Evolutionary conservation across 92 coral and sea anemone species (phyloP), one percentile per base, ranked within the genome.

Genomic region (Bergia sp.): DNA sequence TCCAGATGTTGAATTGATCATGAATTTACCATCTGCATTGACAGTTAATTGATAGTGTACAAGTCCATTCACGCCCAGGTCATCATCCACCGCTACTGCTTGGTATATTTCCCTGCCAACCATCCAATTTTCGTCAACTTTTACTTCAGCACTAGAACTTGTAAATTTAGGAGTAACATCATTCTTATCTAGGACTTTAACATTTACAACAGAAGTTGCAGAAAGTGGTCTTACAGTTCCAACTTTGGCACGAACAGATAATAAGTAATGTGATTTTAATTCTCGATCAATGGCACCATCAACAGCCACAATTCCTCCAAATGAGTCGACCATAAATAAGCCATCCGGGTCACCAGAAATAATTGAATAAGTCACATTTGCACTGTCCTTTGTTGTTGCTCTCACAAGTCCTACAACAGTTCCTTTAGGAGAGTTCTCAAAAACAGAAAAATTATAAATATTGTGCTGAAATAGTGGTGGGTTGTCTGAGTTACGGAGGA

Each of bases 271-370:
- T 74, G 92, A 86, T 76, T 89, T 92, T 40, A 82, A 43, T 85
- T 97, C 99, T 76, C 98, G 91, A 91, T 97, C 99, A 29, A 97
- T 77, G 3, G 64, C 89, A 18, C 95, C 96, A 89, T 93, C 85
- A 8, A 91, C 93, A 80, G 93, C 95, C 36, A 96, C 94, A 85
- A 97, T 96, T 42, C 98, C 99, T n/a, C 99, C 99, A 53, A 89
- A 82, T 40, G 89, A 42, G 72, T 97, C 94, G 18, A 97, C 96
- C 53, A 86, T 16, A 76, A 97, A 97, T 23, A 89, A 79, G 73
- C 92, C 92, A 3, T 66, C 50, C 8, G 97, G 98, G 80, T 97
- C 99, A 73, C 99, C 99, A 41, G 94, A 91, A 86, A 93, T 90
- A 44, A 97, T 93, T 47, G 88, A 85, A 75, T 97, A 97, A 36